These are phyloP conservation scores for Coenonympha arcania DNA, from an alignment of 2,888 invertebrate genomes.

Conservation along the genomic window DNA sequence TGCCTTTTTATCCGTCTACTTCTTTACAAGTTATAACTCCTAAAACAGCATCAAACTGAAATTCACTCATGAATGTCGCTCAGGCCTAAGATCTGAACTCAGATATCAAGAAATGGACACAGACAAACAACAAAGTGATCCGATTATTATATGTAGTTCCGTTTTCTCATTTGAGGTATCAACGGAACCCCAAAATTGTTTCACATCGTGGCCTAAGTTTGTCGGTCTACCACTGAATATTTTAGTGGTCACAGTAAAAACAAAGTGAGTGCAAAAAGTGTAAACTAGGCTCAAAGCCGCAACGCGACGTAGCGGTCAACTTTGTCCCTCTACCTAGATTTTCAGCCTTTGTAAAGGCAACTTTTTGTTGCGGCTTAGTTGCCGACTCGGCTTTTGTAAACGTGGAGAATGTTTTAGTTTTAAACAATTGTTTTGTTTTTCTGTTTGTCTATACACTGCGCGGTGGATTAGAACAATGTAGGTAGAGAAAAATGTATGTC, in stretches of 20 bases:
- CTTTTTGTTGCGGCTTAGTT: conserved; percentile 27
- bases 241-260: conserved; percentile 12
- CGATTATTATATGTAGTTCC: no score
- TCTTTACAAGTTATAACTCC: no score
- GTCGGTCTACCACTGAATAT: conserved; percentile 8
- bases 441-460: no score
- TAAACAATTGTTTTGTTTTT: conserved; percentile 22
- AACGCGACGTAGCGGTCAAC: conserved; percentile 25
- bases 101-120: no score
- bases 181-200: no score
- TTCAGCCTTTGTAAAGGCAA: conserved; percentile 22
- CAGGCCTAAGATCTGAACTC: no score
- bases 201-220: no score
- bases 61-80: no score
- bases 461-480: not conserved
- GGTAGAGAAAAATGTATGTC: conserved; percentile 9
- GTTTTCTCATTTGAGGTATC: no score
- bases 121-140: no score
- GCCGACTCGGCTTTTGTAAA: conserved; percentile 20
- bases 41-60: no score
- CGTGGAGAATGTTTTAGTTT: conserved; percentile 24
- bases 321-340: conserved; percentile 23
- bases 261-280: conserved; percentile 22
- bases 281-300: conserved; percentile 24
- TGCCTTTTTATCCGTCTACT: no score